Base-by-base conservation (phyloP, 2,888 invertebrate genomes). In the Eupithecia tripunctaria region DNA sequence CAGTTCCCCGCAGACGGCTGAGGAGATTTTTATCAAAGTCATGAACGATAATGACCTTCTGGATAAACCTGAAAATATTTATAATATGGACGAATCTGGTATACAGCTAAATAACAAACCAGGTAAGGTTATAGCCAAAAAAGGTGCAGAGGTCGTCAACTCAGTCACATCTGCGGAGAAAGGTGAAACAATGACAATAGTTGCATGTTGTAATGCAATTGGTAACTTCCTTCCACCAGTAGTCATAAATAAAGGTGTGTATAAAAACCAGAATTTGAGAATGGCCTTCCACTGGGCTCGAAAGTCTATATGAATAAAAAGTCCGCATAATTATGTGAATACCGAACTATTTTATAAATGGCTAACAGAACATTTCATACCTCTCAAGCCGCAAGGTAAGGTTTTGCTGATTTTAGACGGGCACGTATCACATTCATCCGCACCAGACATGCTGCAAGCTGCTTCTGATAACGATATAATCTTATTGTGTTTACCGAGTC, bases 401-500 rank as follows among this genome's bases (percentile, higher is more conserved):
- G 74, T 75, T 62, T 1, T 80, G 25, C 72, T 79, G n/a, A 25
- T 77, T 62, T 70, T 79, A 43, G 79, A 79, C 67, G 78, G 78
- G n/a, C 75, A 78, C 71, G 75, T 78, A 62, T 74, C 79, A 27
- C 79, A 78, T 62, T 78, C 71, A 60, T 76, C 69, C 70, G 71
- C 75, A 51, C 70, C 76, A 27, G 76, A 76, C 65, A 76, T 80
- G 76, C 64, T 80, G 43, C 67, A 80, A 67, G 72, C 59, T 67
- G 78, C 76, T 59, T 64, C 67, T 38, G 68, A 70, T 62, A 76
- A 79, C 68, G 78, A 73, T 21, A 78, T 78, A 29, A 74, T 76
- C 68, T 72, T 80, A 27, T 12, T 79, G 18, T 74, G 62, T 59
- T 68, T 80, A 66, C 80, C 79, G 43, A 80, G 80, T 67, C 81